Percentiles rank a stretch among this genome's conserved stretches.
phyloP scores from a whole-genome alignment of 2,888 invertebrate species.

The Amblyteles armatorius region DNA sequence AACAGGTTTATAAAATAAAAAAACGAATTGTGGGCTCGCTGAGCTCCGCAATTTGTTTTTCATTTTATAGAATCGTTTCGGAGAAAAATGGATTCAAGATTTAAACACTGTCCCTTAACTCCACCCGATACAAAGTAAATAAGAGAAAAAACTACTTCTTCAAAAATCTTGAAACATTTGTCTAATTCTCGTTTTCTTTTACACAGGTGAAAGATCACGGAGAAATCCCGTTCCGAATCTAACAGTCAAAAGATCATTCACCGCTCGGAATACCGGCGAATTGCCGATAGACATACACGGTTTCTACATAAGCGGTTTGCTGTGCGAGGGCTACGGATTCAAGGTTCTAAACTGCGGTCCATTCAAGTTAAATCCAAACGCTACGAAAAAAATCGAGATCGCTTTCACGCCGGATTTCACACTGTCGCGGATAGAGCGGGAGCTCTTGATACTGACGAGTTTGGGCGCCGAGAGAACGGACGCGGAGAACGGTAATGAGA shows the following conservation, averaged over 20 bases:
- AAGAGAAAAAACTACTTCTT: background rate
- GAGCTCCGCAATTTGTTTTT: too few relatives aligned
- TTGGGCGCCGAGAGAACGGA: constrained; percentile 80
- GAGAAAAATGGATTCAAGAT: too few relatives aligned
- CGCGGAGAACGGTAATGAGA: constrained; percentile 58
- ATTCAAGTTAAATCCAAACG: constrained; percentile 90
- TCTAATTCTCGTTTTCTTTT: background rate
- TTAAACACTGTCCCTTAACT: background rate
- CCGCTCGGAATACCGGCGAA: constrained; percentile 95
- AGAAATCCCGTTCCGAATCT: constrained; percentile 87
- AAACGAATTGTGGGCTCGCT: too few relatives aligned
- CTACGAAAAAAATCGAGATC: constrained; percentile 92
- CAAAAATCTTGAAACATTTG: background rate
- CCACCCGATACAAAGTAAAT: background rate
- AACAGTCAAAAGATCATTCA: constrained; percentile 92
- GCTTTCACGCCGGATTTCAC: constrained; percentile 96
- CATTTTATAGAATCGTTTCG: too few relatives aligned
- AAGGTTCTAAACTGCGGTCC: constrained; percentile 91
- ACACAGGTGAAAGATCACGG: constrained; percentile 75
- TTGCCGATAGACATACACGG: constrained; percentile 92
- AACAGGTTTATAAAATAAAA: too few relatives aligned
- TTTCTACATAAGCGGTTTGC: constrained; percentile 88
- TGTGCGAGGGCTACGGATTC: constrained; percentile 93
- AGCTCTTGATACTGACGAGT: constrained; percentile 88
- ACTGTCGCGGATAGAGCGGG: constrained; percentile 89